These are phyloP conservation scores for Drosophila tanythrix DNA, from an alignment of 2,888 invertebrate genomes.

Conservation along the genomic window DNA sequence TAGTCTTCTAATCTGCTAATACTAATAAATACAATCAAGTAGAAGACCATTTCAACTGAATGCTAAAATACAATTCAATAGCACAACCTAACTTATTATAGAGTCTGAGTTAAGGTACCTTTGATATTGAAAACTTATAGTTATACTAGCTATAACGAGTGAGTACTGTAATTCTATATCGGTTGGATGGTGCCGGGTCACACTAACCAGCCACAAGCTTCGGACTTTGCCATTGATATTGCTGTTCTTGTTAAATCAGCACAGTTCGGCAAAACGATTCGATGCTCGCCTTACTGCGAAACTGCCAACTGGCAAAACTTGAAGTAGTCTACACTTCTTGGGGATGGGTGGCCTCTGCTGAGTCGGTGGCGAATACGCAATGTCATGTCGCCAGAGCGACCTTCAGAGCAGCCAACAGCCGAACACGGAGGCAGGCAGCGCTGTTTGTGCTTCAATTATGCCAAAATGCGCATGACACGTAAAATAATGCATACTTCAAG, in stretches of 20 bases:
- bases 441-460: constrained; percentile 79
- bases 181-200: neutral
- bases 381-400: constrained; percentile 51
- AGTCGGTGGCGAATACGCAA: constrained; percentile 45
- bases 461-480: constrained; percentile 79
- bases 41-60: neutral
- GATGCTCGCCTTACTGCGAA: constrained; percentile 25
- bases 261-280: constrained; percentile 44
- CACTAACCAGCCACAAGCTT: constrained; percentile 10
- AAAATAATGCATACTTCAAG: constrained; percentile 80
- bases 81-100: too few relatives aligned
- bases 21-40: neutral
- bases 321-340: constrained; percentile 25
- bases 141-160: neutral
- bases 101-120: neutral
- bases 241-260: constrained; percentile 23
- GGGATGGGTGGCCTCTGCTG: constrained; percentile 3
- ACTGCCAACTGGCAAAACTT: constrained; percentile 33
- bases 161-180: neutral
- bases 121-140: neutral
- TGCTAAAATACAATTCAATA: neutral
- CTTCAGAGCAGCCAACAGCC: constrained; percentile 39
- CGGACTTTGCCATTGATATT: constrained; percentile 17
- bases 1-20: neutral
- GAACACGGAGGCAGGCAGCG: constrained; percentile 30